These are phyloP conservation scores for Montipora foliosa DNA, from an alignment of 64 coral and sea anemone genomes.

Conservation along the genomic window DNA sequence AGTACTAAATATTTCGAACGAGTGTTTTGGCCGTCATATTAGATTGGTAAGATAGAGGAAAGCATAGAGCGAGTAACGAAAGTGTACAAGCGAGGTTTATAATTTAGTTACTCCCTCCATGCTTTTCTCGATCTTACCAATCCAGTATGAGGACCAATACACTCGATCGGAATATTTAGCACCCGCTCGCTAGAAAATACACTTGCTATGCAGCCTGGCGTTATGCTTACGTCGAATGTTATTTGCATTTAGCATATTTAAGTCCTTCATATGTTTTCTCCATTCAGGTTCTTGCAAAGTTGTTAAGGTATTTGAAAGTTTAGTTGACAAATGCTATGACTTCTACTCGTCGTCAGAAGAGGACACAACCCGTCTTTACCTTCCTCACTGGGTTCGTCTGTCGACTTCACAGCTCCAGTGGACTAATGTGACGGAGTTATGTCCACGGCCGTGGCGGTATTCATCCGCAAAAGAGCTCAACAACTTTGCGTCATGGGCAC, in stretches of 20 bases:
- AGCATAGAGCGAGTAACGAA: no score
- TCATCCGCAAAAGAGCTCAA: constrained; percentile 13
- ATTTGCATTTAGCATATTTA: background rate
- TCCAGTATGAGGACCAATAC: background rate
- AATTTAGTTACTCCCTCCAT: no score
- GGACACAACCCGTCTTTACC: constrained; percentile 25
- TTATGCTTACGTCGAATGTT: background rate
- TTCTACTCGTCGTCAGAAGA: constrained; percentile 49
- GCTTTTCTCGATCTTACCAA: background rate
- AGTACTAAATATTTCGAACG: no score
- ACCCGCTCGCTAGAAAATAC: background rate
- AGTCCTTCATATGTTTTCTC: background rate
- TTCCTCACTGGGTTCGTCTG: constrained; percentile 32
- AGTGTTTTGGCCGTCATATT: no score
- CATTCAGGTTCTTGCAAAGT: background rate
- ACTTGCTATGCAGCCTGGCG: background rate
- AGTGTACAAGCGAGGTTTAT: no score
- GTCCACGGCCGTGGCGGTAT: constrained; percentile 47
- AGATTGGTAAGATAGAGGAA: no score
- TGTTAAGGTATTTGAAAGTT: background rate
- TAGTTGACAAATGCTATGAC: constrained; percentile 2
- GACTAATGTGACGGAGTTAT: constrained; percentile 9
- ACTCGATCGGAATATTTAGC: background rate
- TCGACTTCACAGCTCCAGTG: background rate
- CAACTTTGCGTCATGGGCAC: constrained; percentile 21